These are phyloP conservation scores for Acanthaster planci DNA, from an alignment of 35 echinoderm and acorn worm genomes.

Conservation along the genomic window DNA sequence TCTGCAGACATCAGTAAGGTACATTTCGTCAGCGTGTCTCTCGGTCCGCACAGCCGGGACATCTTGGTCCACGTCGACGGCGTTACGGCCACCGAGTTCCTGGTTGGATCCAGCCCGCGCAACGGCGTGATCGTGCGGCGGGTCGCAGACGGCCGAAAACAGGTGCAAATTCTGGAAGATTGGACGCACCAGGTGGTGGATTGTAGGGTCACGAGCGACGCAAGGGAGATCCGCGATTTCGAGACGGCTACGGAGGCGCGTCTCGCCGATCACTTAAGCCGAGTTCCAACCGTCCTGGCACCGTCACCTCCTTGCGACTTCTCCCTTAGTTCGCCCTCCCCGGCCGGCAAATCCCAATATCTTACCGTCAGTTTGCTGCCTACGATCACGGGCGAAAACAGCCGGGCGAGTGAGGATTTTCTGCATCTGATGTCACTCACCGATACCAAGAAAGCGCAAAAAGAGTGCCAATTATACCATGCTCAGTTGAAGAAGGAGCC, in stretches of 20 bases:
- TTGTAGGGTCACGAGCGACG: neutral
- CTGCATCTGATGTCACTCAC: too few species aligned
- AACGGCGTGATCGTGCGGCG: neutral
- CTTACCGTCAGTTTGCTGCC: too few species aligned
- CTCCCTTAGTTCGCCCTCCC: neutral
- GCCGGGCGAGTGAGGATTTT: too few species aligned
- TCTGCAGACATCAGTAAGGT: too few species aligned
- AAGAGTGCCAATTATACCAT: too few species aligned
- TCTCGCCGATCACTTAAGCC: neutral
- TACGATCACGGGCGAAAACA: too few species aligned
- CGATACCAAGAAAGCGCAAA: too few species aligned
- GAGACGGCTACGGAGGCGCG: neutral
- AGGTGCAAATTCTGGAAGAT: slow-evolving; percentile 31
- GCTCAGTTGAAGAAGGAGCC: too few species aligned
- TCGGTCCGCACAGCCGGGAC: neutral
- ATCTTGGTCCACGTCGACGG: neutral
- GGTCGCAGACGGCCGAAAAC: neutral
- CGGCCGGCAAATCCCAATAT: too few species aligned
- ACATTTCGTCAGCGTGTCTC: too few species aligned
- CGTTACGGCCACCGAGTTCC: slow-evolving; percentile 3
- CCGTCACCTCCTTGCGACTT: neutral
- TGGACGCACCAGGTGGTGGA: slow-evolving; percentile 2
- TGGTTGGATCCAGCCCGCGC: neutral
- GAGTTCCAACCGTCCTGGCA: neutral
- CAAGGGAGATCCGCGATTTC: neutral